These are phyloP conservation scores for Listrodromus nycthemerus DNA, from an alignment of 2,888 invertebrate genomes.

Conservation along the genomic window DNA sequence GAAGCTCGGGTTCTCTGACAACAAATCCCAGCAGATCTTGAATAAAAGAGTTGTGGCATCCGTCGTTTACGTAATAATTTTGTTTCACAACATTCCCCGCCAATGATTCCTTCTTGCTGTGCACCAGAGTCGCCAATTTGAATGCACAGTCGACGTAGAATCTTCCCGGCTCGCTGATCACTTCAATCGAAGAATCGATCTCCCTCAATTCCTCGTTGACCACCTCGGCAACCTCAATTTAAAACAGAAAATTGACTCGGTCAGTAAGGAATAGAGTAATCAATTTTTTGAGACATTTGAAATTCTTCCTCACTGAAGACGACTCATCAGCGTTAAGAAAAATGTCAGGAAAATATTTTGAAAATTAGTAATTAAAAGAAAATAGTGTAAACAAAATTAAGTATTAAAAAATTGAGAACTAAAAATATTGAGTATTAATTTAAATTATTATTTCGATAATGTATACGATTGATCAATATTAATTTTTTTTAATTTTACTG, in stretches of 20 bases:
- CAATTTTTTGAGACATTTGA: no score
- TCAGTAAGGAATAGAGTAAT: no score
- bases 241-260: neutral
- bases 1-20: slow-evolving; percentile 70
- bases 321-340: no score
- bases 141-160: slow-evolving; percentile 88
- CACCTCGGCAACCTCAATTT: slow-evolving; percentile 79
- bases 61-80: slow-evolving; percentile 88
- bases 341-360: no score
- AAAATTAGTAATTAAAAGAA: no score
- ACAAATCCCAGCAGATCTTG: slow-evolving; percentile 82
- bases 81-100: slow-evolving; percentile 71
- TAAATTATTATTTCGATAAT: no score
- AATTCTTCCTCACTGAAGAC: no score
- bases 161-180: slow-evolving; percentile 88
- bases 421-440: no score
- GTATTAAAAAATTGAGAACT: no score
- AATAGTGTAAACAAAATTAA: no score
- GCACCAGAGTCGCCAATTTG: slow-evolving; percentile 86
- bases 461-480: no score
- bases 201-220: slow-evolving; percentile 86
- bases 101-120: slow-evolving; percentile 85
- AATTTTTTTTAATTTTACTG: slow-evolving; percentile 77
- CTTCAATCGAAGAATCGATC: slow-evolving; percentile 77
- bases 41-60: slow-evolving; percentile 88